A percentile compares a stretch with the other conserved stretches of the same genome.
Evolutionary conservation across 2,797 vertebrate genomes (phyloP).

Genomic region (Alauda arvensis): DNA sequence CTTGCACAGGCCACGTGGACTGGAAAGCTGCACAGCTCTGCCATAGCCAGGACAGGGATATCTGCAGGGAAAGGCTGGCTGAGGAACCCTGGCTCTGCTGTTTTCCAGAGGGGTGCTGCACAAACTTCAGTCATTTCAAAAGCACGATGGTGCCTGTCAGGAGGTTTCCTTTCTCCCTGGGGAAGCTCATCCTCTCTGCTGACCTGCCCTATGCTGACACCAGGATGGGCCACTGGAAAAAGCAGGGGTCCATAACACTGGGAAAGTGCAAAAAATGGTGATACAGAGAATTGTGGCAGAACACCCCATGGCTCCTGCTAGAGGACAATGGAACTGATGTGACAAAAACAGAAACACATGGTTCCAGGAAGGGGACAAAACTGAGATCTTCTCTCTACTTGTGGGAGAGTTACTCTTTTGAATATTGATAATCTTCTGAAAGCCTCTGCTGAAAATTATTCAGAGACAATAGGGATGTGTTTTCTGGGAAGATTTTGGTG

Average conservation of each 20-base stretch:
- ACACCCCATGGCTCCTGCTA: not conserved
- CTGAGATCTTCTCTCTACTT: rapidly evolving
- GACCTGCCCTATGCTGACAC: not conserved
- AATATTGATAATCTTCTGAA: not conserved
- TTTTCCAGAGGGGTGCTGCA: not conserved
- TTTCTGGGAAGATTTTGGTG: not conserved
- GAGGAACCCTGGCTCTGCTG: not conserved
- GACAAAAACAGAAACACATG: not conserved
- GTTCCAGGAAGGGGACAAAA: not conserved
- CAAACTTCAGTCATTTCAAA: not conserved
- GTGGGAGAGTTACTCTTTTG: not conserved
- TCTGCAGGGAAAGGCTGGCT: not conserved
- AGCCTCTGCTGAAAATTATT: not conserved
- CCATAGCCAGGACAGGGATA: not conserved
- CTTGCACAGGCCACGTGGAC: rapidly evolving
- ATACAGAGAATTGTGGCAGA: rapidly evolving
- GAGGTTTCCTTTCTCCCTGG: not conserved
- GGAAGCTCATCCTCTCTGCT: not conserved
- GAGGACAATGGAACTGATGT: not conserved
- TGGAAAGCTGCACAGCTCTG: not conserved
- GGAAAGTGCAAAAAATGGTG: not conserved
- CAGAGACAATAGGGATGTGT: not conserved
- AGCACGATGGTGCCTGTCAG: not conserved
- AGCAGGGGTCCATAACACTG: not conserved
- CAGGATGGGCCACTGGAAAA: not conserved